phyloP scores from a whole-genome alignment of 2,113 vertebrate genomes.

The Cichladusa arquata region DNA sequence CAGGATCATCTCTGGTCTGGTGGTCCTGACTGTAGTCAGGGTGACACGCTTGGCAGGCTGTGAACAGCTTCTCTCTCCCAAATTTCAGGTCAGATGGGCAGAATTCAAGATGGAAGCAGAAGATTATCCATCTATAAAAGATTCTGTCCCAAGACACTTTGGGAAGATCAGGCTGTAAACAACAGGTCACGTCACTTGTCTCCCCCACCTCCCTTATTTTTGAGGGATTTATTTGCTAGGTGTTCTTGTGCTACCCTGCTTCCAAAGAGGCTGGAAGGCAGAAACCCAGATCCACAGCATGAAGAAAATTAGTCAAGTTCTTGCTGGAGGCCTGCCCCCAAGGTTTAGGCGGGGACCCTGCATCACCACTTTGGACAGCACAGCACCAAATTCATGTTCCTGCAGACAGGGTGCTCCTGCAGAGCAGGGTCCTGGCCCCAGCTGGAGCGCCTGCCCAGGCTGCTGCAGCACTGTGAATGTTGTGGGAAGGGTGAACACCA shows the following conservation, averaged over 20 bases:
- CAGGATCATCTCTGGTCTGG: neutral
- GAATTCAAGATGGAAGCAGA: neutral
- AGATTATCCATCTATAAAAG: neutral
- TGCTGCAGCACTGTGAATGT: neutral
- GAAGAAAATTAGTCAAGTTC: neutral
- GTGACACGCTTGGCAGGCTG: neutral
- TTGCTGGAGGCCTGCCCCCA: neutral
- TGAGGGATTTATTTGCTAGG: neutral
- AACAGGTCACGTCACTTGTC: neutral
- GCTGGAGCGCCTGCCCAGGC: neutral
- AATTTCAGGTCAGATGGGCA: neutral
- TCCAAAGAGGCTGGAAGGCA: neutral
- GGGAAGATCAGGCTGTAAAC: neutral
- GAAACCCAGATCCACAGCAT: neutral
- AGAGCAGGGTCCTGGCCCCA: rapidly evolving
- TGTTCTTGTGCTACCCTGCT: neutral
- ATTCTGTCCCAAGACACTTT: neutral
- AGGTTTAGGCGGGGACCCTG: neutral
- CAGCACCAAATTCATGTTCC: rapidly evolving
- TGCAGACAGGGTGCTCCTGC: neutral
- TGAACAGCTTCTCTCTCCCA: neutral
- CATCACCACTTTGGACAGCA: rapidly evolving
- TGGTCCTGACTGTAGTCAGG: neutral
- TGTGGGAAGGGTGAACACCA: neutral
- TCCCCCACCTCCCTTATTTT: neutral